phyloP scores from a whole-genome alignment of 2,113 vertebrate genomes.

The Urocitellus parryii region DNA sequence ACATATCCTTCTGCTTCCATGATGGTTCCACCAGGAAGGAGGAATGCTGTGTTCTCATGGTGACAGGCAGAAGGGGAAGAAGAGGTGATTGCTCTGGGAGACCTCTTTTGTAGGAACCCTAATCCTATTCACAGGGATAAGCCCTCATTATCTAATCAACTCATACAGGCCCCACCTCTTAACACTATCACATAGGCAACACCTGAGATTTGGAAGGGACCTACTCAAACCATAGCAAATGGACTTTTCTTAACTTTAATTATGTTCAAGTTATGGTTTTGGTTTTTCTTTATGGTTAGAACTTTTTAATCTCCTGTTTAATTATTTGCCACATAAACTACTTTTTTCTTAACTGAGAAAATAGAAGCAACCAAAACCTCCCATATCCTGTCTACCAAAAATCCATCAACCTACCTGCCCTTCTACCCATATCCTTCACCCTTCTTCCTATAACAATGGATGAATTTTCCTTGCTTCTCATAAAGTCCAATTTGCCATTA shows the following conservation, averaged over 20 bases:
- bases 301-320: neutral
- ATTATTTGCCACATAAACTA: constrained; percentile 3
- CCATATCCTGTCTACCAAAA: neutral
- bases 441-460: neutral
- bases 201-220: neutral
- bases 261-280: neutral
- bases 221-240: neutral
- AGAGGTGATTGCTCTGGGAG: neutral
- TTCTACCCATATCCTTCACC: neutral
- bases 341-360: neutral
- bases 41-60: neutral
- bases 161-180: too few species aligned
- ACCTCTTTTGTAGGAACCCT: neutral
- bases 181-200: neutral
- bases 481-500: neutral
- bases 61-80: neutral
- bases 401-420: neutral
- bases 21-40: neutral
- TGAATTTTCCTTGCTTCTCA: neutral
- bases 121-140: neutral
- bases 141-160: neutral
- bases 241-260: neutral
- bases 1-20: neutral
- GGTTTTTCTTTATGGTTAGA: neutral
- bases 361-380: neutral